phyloP scores from a whole-genome alignment of 1,140 invertebrate species.

The Dreissena rostriformis region DNA sequence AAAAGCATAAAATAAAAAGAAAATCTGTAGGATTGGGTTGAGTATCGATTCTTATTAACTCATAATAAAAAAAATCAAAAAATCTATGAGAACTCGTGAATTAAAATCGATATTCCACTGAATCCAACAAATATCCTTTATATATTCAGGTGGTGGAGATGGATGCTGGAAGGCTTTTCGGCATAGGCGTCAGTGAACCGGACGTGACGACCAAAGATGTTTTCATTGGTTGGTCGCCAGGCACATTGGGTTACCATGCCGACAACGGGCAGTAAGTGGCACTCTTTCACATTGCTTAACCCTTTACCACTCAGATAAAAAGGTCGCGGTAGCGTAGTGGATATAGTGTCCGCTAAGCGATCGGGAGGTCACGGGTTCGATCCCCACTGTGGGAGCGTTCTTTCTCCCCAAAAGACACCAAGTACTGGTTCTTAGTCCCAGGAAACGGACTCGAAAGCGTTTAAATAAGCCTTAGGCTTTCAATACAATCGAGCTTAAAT shows the following conservation, averaged over 20 bases:
- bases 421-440: too few species aligned
- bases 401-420: too few species aligned
- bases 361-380: too few species aligned
- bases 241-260: conserved; percentile 62
- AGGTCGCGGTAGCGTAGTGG: too few species aligned
- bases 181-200: conserved; percentile 61
- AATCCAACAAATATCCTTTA: neutral
- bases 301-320: too few species aligned
- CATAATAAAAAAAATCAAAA: too few species aligned
- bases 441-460: too few species aligned
- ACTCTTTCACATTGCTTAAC: neutral
- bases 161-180: conserved; percentile 31
- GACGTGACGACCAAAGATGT: conserved; percentile 53
- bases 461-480: too few species aligned
- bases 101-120: neutral
- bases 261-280: conserved; percentile 61
- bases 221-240: conserved; percentile 59
- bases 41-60: too few species aligned
- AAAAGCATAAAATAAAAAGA: neutral
- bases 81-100: neutral
- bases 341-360: too few species aligned
- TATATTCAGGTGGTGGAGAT: conserved; percentile 12
- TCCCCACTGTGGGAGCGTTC: too few species aligned
- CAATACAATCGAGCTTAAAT: too few species aligned
- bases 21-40: neutral